Conservation (phyloP, 2,888 invertebrate genomes). For the Euplagia quadripunctaria region DNA sequence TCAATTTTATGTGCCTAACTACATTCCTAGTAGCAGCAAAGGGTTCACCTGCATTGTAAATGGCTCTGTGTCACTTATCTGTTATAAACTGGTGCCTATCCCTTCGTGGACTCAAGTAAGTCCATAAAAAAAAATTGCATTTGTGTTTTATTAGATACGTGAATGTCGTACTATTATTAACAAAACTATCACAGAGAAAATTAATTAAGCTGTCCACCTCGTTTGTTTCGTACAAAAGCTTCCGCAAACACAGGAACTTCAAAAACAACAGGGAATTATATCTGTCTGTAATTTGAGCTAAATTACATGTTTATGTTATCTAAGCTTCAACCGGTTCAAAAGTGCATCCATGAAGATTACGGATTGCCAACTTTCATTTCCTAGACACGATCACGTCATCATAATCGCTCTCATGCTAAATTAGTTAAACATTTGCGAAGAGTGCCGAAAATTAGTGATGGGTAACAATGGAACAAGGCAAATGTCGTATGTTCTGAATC, state of each 20-base stretch:
- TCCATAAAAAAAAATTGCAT: not conserved
- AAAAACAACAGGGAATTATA: slow-evolving; percentile 3
- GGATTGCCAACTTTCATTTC: slow-evolving; percentile 67
- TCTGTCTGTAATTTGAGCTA: slow-evolving; percentile 26
- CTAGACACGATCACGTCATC: slow-evolving; percentile 64
- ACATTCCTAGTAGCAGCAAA: too few species aligned
- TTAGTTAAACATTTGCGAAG: slow-evolving; percentile 39
- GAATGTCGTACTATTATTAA: not conserved
- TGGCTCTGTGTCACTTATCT: not conserved
- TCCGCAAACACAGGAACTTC: not conserved
- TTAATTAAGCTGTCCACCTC: not conserved
- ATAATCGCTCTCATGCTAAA: slow-evolving; percentile 51
- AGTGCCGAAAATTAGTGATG: slow-evolving; percentile 22
- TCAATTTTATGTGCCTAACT: too few species aligned
- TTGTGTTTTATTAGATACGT: not conserved
- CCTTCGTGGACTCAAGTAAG: not conserved
- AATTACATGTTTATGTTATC: slow-evolving; percentile 38
- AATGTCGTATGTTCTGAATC: not conserved
- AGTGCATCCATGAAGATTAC: slow-evolving; percentile 50
- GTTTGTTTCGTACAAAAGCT: not conserved
- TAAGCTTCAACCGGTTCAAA: slow-evolving; percentile 48
- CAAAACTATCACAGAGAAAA: not conserved
- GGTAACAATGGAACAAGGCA: slow-evolving; percentile 7
- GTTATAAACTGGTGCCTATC: not conserved
- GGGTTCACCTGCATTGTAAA: too few species aligned